Base-by-base conservation (phyloP, 2,113 vertebrate species). In the Leucosticte australis region DNA sequence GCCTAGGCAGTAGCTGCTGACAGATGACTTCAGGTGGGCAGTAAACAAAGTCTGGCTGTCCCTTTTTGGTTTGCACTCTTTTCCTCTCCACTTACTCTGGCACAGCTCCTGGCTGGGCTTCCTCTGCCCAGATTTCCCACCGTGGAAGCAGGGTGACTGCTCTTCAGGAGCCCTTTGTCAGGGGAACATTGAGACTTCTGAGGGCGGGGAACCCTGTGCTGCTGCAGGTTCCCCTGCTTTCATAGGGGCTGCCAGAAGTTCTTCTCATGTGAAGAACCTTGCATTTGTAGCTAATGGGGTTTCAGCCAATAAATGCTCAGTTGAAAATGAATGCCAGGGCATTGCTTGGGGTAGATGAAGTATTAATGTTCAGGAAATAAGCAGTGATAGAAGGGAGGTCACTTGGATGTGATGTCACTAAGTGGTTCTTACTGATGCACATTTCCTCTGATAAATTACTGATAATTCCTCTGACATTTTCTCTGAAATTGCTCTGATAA, bases 11-110 rank as follows among this genome's bases (percentile, higher is more conserved):
- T 39, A 47, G 18, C 10, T 57, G 22, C 2, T 55, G 44, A 49
- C 33, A 42, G 23, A 5, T 68, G 2, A 7, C 5, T 60, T 35
- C 11, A 11, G 0, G 0, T 26, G 35, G 35, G 41, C 39, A 64
- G 44, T 44, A 73, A 59, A 15, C 24, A 76, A 5, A 5, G 37
- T 13, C 23, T 91, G 1, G 8, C 41, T 91, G 2, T 26, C 7
- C 12, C 19, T 64, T 8, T 47, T 42, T 20, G 30, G 3, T 27
- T 79, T 83, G 49, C 21, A 55, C 10, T 30, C 1, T 64, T 73
- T 53, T 67, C 13, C 4, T 65, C 52, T 70, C 35, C 6, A 1
- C 21, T 81, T 30, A 9, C 0, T 53, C 7, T 68, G 59, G 21
- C 24, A 11, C 28, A 77, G 37, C 35, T 68, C 39, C 37, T 83